Evolutionary conservation across 2,797 vertebrate genomes (phyloP).

Genomic region (Decapterus maruadsi): DNA sequence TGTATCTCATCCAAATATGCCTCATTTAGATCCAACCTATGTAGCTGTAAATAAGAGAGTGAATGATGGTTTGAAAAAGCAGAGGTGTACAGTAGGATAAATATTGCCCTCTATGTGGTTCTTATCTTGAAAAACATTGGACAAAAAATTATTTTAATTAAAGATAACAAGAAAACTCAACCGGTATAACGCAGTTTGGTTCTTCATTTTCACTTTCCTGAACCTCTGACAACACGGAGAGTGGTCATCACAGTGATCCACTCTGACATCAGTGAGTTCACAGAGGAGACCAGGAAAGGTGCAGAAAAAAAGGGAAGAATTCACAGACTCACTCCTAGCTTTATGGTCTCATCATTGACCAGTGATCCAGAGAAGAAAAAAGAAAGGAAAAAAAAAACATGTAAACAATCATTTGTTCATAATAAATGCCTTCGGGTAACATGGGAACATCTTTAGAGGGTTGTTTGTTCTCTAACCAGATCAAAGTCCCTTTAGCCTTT

Average conservation of each 20-base stretch:
- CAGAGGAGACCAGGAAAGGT: slow-evolving; percentile 17
- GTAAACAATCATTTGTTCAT: slow-evolving; percentile 79
- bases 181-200: slow-evolving; percentile 18
- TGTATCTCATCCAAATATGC: slow-evolving; percentile 60
- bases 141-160: slow-evolving; percentile 19
- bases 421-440: slow-evolving; percentile 68
- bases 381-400: slow-evolving; percentile 64
- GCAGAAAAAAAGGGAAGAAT: slow-evolving; percentile 26
- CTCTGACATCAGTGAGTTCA: background rate
- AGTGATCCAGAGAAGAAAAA: slow-evolving; percentile 47
- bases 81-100: slow-evolving; percentile 42
- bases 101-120: slow-evolving; percentile 57
- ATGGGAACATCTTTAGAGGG: slow-evolving; percentile 40
- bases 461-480: slow-evolving; percentile 49
- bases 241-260: slow-evolving; percentile 6
- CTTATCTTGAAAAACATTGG: slow-evolving; percentile 43
- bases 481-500: slow-evolving; percentile 59
- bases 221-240: background rate
- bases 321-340: slow-evolving; percentile 12
- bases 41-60: slow-evolving; percentile 62
- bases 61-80: slow-evolving; percentile 38
- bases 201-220: slow-evolving; percentile 17
- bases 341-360: slow-evolving; percentile 28
- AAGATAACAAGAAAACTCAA: slow-evolving; percentile 38
- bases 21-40: slow-evolving; percentile 65